Percentiles rank a stretch among this genome's conserved stretches.
phyloP scores from a whole-genome alignment of 2,888 invertebrate species.

The Cryptosula pallasiana region DNA sequence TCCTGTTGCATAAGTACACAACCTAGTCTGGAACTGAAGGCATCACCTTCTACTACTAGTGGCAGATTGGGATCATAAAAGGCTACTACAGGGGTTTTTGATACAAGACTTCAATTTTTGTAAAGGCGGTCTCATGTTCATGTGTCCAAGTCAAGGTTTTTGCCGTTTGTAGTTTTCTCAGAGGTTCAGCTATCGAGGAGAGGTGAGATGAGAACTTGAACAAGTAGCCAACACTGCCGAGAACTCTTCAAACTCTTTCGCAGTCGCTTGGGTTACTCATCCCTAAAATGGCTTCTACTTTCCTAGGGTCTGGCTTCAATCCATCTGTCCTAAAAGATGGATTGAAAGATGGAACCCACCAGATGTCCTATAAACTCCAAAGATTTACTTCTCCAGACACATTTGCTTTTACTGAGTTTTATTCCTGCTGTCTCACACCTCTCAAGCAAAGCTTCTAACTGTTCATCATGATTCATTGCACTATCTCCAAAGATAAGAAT shows the following conservation, averaged over 20 bases:
- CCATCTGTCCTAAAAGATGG: background rate
- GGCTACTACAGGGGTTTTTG: conserved; percentile 28
- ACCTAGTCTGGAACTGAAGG: conserved; percentile 30
- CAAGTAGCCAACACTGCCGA: background rate
- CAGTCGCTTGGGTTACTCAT: conserved; percentile 28
- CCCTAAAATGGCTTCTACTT: conserved; percentile 26
- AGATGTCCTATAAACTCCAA: too few relatives aligned
- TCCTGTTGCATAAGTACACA: conserved; percentile 31
- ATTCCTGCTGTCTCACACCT: conserved; percentile 18
- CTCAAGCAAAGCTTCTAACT: too few relatives aligned
- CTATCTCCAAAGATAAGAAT: conserved; percentile 25
- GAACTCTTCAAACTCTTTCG: conserved; percentile 13
- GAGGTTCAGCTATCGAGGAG: background rate
- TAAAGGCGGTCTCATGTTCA: conserved; percentile 29
- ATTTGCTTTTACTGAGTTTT: too few relatives aligned
- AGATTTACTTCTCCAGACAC: too few relatives aligned
- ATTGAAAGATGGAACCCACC: too few relatives aligned
- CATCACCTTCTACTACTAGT: conserved; percentile 26
- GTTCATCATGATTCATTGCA: background rate
- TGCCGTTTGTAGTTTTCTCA: background rate
- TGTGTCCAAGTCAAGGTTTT: background rate
- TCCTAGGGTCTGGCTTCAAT: background rate
- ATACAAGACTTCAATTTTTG: conserved; percentile 28
- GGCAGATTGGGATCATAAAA: conserved; percentile 28
- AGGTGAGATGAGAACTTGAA: background rate